A percentile compares a stretch with the other conserved stretches of the same genome.
These are phyloP conservation scores for Polylopha cassiicola DNA, from an alignment of 2,888 invertebrate genomes.

Conservation along the genomic window DNA sequence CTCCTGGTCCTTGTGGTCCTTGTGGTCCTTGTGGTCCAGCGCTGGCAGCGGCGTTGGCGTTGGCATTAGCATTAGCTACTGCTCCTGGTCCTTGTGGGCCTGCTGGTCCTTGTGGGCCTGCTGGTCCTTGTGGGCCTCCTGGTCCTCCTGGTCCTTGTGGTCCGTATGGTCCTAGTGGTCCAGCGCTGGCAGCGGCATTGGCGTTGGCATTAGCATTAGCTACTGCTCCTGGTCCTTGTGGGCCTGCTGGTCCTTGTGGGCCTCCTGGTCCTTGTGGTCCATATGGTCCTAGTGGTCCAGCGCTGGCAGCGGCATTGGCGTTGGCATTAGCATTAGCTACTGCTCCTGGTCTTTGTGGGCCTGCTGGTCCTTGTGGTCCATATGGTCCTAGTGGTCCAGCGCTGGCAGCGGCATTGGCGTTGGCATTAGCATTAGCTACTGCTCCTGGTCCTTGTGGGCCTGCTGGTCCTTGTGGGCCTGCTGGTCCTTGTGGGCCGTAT, in stretches of 20 bases:
- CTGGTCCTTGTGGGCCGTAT: too few relatives aligned
- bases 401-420: too few relatives aligned
- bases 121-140: not conserved
- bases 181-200: too few relatives aligned
- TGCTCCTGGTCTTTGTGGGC: not conserved
- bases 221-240: conserved; percentile 3
- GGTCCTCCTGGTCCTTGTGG: not conserved
- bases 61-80: too few relatives aligned
- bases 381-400: too few relatives aligned
- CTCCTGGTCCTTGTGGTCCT: conserved; percentile 7
- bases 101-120: not conserved
- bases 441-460: conserved; percentile 3
- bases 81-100: conserved; percentile 2
- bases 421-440: not conserved
- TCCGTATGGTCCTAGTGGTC: not conserved
- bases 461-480: conserved; percentile 1
- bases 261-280: not conserved
- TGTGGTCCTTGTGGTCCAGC: conserved; percentile 1
- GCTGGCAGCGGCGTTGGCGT: not conserved
- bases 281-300: not conserved
- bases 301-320: conserved; percentile 3
- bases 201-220: too few relatives aligned
- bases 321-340: conserved; percentile 7
- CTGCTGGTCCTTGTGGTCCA: not conserved
- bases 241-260: not conserved